Evolutionary conservation across 2,113 vertebrate species (phyloP).

Genomic region (Capreolus pygargus): DNA sequence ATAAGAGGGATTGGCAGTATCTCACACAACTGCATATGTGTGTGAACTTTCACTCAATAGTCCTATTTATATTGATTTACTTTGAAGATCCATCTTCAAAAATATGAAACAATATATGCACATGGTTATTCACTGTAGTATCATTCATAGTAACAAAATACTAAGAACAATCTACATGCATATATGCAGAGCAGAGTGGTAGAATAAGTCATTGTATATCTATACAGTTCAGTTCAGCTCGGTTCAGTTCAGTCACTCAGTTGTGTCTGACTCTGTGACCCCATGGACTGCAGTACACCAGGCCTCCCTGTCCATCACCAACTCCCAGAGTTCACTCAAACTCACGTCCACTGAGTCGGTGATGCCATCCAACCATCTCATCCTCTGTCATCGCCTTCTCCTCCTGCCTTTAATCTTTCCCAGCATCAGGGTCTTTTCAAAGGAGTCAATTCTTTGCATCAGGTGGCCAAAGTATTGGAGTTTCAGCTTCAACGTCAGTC

Average conservation of each 20-base stretch:
- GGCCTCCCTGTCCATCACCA: neutral
- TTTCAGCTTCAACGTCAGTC: neutral
- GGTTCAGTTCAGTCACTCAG: accelerated
- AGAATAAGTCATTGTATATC: neutral
- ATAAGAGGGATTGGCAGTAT: neutral
- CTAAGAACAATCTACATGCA: neutral
- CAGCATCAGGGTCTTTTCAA: neutral
- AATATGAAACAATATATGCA: neutral
- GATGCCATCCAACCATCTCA: neutral
- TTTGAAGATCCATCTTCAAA: neutral
- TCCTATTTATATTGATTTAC: neutral
- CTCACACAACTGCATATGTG: neutral
- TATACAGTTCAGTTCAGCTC: neutral
- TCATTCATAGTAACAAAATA: conserved; percentile 23
- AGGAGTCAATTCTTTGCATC: neutral
- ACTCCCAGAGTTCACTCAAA: neutral
- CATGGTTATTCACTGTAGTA: neutral
- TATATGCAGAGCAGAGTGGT: neutral
- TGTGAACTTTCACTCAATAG: neutral
- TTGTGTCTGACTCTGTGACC: neutral
- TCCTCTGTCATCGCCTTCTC: neutral
- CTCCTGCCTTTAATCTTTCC: neutral
- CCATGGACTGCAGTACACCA: neutral
- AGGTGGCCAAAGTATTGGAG: neutral
- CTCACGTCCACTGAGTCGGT: neutral